Percentiles rank a stretch among this genome's conserved stretches.
These are phyloP conservation scores for Calidris pygmaea DNA, from an alignment of 2,113 vertebrate species.

Conservation along the genomic window DNA sequence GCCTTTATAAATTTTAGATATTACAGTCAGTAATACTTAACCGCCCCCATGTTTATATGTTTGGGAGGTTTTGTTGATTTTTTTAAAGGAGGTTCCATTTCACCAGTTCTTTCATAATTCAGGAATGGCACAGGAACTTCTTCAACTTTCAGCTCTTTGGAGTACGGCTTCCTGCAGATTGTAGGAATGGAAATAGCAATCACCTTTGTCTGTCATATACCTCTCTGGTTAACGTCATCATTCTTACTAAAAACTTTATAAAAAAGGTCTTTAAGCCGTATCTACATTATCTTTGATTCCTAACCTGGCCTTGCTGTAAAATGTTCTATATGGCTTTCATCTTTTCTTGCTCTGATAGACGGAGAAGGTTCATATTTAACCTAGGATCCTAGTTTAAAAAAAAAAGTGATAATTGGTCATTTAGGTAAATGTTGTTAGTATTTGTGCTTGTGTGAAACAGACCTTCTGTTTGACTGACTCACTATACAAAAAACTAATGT, in stretches of 20 bases:
- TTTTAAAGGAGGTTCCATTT: neutral
- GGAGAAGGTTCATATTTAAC: neutral
- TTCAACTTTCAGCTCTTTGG: neutral
- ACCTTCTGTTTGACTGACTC: neutral
- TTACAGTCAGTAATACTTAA: neutral
- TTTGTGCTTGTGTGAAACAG: neutral
- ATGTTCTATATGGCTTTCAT: neutral
- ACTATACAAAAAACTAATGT: neutral
- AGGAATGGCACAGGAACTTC: neutral
- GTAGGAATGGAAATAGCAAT: neutral
- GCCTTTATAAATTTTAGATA: neutral
- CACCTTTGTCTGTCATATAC: neutral
- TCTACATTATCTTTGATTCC: neutral
- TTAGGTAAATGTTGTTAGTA: neutral
- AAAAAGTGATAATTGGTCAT: neutral
- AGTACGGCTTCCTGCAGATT: neutral
- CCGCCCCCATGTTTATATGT: neutral
- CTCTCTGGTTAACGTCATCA: neutral
- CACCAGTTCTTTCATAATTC: neutral
- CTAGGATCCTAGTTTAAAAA: neutral
- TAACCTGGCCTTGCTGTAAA: neutral
- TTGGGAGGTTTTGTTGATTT: neutral
- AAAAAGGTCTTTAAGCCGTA: neutral
- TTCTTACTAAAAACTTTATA: neutral
- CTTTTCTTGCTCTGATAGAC: neutral